Conservation (phyloP, 2,113 vertebrate genomes). For the Saguinus imperator region DNA sequence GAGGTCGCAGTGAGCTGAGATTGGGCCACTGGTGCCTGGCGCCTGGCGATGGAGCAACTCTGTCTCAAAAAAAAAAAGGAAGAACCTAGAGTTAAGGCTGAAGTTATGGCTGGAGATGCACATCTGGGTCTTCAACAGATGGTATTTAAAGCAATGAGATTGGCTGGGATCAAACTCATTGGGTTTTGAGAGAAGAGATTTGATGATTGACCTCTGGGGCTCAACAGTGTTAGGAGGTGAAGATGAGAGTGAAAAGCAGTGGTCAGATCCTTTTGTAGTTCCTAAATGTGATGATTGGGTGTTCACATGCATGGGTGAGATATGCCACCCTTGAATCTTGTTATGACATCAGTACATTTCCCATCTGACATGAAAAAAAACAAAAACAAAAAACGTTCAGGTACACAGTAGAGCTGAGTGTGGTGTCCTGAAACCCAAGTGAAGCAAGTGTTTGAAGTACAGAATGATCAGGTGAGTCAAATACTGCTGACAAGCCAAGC, state of each 20-base stretch:
- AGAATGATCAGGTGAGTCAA: neutral
- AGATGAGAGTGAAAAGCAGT: neutral
- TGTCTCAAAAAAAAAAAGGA: neutral
- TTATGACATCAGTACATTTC: no score
- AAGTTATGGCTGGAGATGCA: neutral
- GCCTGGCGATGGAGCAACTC: no score
- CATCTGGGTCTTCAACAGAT: neutral
- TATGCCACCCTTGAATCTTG: no score
- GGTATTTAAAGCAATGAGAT: neutral
- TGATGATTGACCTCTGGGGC: neutral
- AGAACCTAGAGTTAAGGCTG: neutral
- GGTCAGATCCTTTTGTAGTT: no score
- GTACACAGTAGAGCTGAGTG: neutral
- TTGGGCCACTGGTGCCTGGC: no score
- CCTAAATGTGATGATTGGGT: no score
- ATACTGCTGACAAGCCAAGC: neutral
- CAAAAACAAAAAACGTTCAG: neutral
- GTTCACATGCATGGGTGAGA: no score
- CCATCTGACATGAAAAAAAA: no score
- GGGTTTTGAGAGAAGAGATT: neutral
- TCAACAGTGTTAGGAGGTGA: neutral
- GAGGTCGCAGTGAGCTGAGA: no score
- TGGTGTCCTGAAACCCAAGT: neutral
- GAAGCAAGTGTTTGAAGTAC: neutral
- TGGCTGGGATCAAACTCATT: neutral